Conservation (phyloP, 2,797 vertebrate species). For the Microctenopoma stevenorrisi region DNA sequence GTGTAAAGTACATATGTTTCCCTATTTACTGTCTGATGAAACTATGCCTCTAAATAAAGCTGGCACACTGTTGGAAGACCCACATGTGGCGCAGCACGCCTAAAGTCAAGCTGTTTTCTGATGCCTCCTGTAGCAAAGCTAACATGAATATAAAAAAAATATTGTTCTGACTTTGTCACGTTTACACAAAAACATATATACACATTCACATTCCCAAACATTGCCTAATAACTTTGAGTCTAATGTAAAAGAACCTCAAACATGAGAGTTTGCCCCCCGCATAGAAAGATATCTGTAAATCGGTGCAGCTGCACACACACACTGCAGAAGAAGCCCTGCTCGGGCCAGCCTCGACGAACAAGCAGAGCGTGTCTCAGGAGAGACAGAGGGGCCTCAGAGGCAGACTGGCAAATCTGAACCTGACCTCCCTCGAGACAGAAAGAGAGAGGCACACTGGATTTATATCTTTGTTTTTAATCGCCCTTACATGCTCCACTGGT, state of each 20-base stretch:
- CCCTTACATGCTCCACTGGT: constrained; percentile 65
- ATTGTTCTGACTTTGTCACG: constrained; percentile 16
- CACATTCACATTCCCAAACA: constrained; percentile 10
- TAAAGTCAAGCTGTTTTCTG: constrained; percentile 16
- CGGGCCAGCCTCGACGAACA: constrained; percentile 57
- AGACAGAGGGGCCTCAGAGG: constrained; percentile 74
- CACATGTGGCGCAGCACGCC: constrained; percentile 17
- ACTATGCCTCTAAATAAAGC: background rate
- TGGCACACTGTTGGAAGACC: constrained; percentile 21
- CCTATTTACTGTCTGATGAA: constrained; percentile 13
- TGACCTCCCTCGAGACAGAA: constrained; percentile 77
- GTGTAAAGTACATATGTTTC: constrained; percentile 6
- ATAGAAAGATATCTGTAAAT: constrained; percentile 48
- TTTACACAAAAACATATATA: constrained; percentile 15
- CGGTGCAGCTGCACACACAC: constrained; percentile 56
- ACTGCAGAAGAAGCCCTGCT: constrained; percentile 49
- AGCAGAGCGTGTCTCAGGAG: constrained; percentile 72
- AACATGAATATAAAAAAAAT: constrained; percentile 41
- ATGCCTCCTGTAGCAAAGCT: constrained; percentile 11
- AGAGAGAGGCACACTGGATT: constrained; percentile 73
- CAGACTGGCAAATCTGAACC: constrained; percentile 75
- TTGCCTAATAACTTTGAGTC: constrained; percentile 8
- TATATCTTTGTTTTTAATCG: constrained; percentile 85
- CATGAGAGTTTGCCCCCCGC: constrained; percentile 16
- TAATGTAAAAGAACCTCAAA: constrained; percentile 17